Percentiles rank a stretch among this genome's conserved stretches.
phyloP scores from a whole-genome alignment of 2,797 vertebrate genomes.

The Gymnothorax javanicus region DNA sequence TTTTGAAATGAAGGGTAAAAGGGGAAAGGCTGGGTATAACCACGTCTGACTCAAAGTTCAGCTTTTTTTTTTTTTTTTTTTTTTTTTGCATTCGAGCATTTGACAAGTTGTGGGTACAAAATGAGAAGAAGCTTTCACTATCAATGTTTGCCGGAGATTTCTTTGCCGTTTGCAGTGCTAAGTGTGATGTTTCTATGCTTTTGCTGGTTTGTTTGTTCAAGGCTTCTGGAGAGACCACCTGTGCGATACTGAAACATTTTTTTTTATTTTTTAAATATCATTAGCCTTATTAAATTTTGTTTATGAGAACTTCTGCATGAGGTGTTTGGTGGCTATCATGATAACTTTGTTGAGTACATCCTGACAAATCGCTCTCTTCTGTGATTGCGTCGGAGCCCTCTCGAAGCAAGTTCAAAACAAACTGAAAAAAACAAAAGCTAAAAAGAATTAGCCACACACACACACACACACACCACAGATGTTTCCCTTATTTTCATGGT shows the following conservation, averaged over 20 bases:
- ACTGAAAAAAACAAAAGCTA: background rate
- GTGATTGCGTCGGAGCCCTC: background rate
- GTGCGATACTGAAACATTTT: background rate
- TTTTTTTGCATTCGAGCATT: background rate
- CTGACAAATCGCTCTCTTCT: slow-evolving; percentile 30
- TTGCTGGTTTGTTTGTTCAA: background rate
- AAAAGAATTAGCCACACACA: background rate
- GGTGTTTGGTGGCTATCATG: background rate
- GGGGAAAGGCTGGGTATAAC: background rate
- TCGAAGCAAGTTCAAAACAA: background rate
- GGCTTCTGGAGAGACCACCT: background rate
- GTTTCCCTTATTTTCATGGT: slow-evolving; percentile 25
- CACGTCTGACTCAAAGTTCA: background rate
- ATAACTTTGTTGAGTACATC: slow-evolving; percentile 5
- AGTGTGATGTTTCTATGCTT: background rate
- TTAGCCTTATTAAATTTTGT: background rate
- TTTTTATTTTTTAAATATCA: background rate
- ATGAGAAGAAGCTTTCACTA: background rate
- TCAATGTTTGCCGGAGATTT: background rate
- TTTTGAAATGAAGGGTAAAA: background rate
- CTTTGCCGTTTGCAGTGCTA: background rate
- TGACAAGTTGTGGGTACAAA: background rate
- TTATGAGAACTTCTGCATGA: background rate
- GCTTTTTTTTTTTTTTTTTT: background rate
- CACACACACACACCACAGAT: background rate